Conservation (phyloP, 2,888 invertebrate genomes). For the Limnephilus rhombicus region DNA sequence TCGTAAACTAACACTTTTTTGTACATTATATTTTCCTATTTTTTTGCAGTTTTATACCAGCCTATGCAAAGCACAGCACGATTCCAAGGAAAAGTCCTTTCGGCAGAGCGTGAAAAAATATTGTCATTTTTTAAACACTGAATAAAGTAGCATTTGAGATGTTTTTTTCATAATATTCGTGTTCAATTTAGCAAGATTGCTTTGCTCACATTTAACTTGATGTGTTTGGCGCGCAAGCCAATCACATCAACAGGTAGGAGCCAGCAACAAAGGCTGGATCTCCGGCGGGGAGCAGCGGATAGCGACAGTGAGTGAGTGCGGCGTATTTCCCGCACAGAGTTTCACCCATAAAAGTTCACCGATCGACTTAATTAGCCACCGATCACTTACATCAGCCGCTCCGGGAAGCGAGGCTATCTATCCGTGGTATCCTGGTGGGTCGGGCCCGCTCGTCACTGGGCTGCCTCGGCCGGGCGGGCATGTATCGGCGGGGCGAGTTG, state of each 20-base stretch:
- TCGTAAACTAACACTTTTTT: neutral
- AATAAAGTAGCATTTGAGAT: no score
- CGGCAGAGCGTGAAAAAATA: neutral
- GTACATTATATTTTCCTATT: neutral
- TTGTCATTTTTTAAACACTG: neutral
- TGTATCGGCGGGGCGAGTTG: neutral
- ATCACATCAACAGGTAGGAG: neutral
- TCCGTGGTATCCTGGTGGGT: neutral
- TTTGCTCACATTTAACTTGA: neutral
- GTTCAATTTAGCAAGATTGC: neutral
- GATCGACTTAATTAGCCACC: constrained; percentile 34
- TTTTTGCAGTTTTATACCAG: neutral
- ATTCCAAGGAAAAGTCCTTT: neutral
- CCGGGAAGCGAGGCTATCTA: constrained; percentile 8
- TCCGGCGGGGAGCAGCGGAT: neutral
- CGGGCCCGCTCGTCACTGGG: neutral
- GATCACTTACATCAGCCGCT: constrained; percentile 32
- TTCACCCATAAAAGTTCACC: constrained; percentile 28
- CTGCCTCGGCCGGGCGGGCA: constrained; percentile 18
- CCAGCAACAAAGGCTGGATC: neutral
- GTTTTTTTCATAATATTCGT: neutral
- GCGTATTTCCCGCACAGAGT: neutral
- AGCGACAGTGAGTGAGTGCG: neutral
- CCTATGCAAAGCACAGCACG: neutral
- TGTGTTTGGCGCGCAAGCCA: neutral